Evolutionary conservation across 1,140 invertebrate genomes (phyloP).

Genomic region (Drosophila repletoides): DNA sequence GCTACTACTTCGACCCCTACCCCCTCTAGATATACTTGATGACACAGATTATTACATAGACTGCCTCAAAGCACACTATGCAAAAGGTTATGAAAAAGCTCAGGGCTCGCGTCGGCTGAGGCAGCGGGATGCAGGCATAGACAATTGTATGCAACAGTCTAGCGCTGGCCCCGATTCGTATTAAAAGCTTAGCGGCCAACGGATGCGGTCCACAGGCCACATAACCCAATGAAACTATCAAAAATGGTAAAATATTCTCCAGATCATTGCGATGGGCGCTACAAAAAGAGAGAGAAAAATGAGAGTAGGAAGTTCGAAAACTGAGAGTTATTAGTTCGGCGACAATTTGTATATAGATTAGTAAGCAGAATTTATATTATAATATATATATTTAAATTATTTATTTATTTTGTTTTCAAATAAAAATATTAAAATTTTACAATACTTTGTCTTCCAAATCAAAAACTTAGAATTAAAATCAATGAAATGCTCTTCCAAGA

Average conservation of each 20-base stretch:
- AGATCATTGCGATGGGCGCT: conserved; percentile 88
- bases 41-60: conserved; percentile 54
- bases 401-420: too few relatives aligned
- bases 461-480: too few relatives aligned
- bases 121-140: conserved; percentile 83
- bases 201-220: conserved; percentile 84
- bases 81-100: conserved; percentile 83
- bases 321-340: too few relatives aligned
- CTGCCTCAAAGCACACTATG: conserved; percentile 84
- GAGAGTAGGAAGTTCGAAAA: neutral
- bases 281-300: conserved; percentile 9
- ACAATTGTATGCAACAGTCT: conserved; percentile 85
- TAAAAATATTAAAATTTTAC: too few relatives aligned
- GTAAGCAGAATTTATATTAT: too few relatives aligned
- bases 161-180: conserved; percentile 84
- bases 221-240: conserved; percentile 85
- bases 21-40: conserved; percentile 50
- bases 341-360: too few relatives aligned
- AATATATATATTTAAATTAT: too few relatives aligned
- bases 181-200: conserved; percentile 83
- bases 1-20: neutral
- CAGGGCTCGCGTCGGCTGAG: conserved; percentile 85
- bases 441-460: too few relatives aligned
- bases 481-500: too few relatives aligned
- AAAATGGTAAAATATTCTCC: conserved; percentile 87